These are phyloP conservation scores for Drosophila phalerata DNA, from an alignment of 2,888 invertebrate genomes.

Conservation along the genomic window DNA sequence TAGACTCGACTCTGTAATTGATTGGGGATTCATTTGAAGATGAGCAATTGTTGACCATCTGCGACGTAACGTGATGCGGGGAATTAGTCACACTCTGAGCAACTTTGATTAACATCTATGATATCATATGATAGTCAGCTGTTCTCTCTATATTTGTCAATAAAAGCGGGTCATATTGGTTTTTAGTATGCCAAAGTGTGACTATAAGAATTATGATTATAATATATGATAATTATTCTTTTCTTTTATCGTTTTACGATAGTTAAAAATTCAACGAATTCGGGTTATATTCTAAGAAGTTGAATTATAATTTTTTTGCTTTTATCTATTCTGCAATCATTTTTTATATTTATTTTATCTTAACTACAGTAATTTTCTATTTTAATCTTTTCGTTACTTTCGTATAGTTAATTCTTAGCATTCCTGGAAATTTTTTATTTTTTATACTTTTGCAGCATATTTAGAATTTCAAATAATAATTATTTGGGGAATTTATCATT, in stretches of 20 bases:
- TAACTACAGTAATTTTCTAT: neutral
- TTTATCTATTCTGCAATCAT: neutral
- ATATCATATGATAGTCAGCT: constrained; percentile 27
- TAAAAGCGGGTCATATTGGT: neutral
- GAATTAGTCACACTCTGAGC: constrained; percentile 23
- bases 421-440: too few relatives aligned
- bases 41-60: constrained; percentile 33
- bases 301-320: neutral
- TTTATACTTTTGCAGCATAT: too few relatives aligned
- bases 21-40: constrained; percentile 27
- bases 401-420: too few relatives aligned
- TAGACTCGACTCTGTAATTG: constrained; percentile 35
- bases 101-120: constrained; percentile 26
- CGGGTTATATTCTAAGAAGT: neutral
- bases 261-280: neutral
- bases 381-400: neutral
- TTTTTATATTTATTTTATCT: neutral
- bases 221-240: neutral
- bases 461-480: too few relatives aligned
- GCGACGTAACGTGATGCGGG: neutral
- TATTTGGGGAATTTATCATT: neutral
- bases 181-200: neutral
- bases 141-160: neutral
- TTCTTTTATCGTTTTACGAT: neutral
- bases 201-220: neutral